Evolutionary conservation across 2,113 vertebrate species (phyloP).

Genomic region (Natator depressus): DNA sequence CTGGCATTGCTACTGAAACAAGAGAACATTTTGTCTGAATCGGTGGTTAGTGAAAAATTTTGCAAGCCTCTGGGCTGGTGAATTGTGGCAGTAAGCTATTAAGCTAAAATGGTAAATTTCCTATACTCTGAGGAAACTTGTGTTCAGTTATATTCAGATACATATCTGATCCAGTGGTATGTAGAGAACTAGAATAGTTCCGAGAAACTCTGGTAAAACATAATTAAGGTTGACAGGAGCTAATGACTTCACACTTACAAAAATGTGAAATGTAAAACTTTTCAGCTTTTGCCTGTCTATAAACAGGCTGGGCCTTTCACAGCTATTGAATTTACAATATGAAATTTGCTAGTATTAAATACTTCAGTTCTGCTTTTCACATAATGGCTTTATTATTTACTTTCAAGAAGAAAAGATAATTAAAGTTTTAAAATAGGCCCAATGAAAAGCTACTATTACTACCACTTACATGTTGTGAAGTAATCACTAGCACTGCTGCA

Average conservation of each 20-base stretch:
- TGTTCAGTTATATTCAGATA: conserved; percentile 65
- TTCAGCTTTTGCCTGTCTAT: background rate
- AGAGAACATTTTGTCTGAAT: conserved; percentile 39
- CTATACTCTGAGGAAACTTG: conserved; percentile 60
- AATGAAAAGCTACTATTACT: background rate
- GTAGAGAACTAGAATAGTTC: conserved; percentile 41
- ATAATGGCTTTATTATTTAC: background rate
- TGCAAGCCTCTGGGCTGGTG: conserved; percentile 6
- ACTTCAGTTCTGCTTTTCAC: background rate
- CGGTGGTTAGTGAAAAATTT: conserved; percentile 14
- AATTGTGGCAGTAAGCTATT: conserved; percentile 44
- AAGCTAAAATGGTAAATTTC: conserved; percentile 56
- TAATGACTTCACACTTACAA: conserved; percentile 27
- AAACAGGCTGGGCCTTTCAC: background rate
- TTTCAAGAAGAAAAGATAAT: conserved; percentile 13
- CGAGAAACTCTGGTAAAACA: conserved; percentile 29
- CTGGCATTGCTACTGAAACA: conserved; percentile 32
- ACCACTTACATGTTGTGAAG: background rate
- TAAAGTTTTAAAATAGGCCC: background rate
- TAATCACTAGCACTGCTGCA: background rate
- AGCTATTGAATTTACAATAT: background rate
- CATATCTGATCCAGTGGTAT: conserved; percentile 50
- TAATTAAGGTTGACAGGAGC: conserved; percentile 44
- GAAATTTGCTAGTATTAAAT: conserved; percentile 22
- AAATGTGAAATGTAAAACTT: background rate